These are phyloP conservation scores for Clarias magur DNA, from an alignment of 2,113 vertebrate genomes.

Conservation along the genomic window DNA sequence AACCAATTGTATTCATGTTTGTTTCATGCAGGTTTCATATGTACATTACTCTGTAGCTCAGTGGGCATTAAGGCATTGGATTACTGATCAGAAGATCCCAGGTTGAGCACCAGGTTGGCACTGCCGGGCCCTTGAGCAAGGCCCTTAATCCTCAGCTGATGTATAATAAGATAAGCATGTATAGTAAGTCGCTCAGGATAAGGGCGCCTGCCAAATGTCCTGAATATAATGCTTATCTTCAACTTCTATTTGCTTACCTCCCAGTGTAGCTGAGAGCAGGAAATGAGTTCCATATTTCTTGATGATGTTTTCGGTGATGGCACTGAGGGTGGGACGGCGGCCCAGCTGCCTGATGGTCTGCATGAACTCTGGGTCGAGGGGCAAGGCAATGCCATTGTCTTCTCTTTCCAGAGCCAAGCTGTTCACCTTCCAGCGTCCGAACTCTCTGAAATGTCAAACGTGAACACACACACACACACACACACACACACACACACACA, in stretches of 20 bases:
- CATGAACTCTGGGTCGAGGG: constrained; percentile 79
- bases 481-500: constrained; percentile 41
- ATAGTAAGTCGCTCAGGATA: too few relatives aligned
- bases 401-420: constrained; percentile 79
- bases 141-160: too few relatives aligned
- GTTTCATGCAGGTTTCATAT: background rate
- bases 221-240: background rate
- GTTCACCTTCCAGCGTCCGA: constrained; percentile 84
- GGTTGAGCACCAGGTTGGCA: too few relatives aligned
- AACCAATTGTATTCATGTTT: background rate
- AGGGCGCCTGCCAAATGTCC: too few relatives aligned
- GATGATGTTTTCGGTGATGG: constrained; percentile 80
- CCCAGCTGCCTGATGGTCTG: constrained; percentile 80
- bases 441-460: constrained; percentile 76
- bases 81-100: too few relatives aligned
- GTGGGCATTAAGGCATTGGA: too few relatives aligned
- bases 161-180: too few relatives aligned
- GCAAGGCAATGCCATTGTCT: constrained; percentile 76
- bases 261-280: constrained; percentile 77
- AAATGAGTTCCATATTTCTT: constrained; percentile 82
- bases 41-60: background rate
- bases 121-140: too few relatives aligned
- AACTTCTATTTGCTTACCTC: constrained; percentile 67
- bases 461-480: constrained; percentile 44
- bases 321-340: constrained; percentile 72